These are phyloP conservation scores for Epistrophella euchroma DNA, from an alignment of 2,888 invertebrate genomes.

Conservation along the genomic window DNA sequence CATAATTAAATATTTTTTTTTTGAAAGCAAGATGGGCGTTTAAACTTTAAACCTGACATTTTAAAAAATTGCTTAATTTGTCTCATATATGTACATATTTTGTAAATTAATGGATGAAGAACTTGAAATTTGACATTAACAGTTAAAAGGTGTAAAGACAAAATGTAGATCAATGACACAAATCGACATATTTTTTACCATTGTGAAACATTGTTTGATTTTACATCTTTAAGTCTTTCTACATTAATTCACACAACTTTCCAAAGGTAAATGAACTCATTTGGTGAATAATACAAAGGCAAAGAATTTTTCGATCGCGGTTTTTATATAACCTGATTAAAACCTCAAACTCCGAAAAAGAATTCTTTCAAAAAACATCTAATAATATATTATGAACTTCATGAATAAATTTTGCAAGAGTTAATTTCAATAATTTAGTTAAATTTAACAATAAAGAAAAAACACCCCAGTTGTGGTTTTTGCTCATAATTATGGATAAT, in stretches of 20 bases:
- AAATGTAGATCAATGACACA: too few species aligned
- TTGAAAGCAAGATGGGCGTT: background rate
- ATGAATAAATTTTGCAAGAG: background rate
- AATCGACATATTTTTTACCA: too few species aligned
- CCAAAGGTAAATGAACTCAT: too few species aligned
- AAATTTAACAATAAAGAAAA: background rate
- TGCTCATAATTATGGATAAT: constrained; percentile 6
- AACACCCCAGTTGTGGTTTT: background rate
- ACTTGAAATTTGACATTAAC: too few species aligned
- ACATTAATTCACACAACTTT: too few species aligned
- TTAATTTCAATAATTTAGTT: background rate
- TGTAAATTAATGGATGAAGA: too few species aligned
- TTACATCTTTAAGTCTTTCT: too few species aligned
- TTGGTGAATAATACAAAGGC: background rate
- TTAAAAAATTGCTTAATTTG: too few species aligned
- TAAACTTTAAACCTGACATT: background rate
- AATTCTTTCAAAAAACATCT: background rate
- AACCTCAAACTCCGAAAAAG: background rate
- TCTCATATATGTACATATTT: too few species aligned
- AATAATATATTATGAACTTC: background rate
- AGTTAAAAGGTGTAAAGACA: too few species aligned
- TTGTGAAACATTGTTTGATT: too few species aligned
- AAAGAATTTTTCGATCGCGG: background rate
- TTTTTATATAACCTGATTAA: background rate
- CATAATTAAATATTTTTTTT: background rate